These are phyloP conservation scores for Fopius arisanus DNA, from an alignment of 1,140 invertebrate genomes.

Conservation along the genomic window DNA sequence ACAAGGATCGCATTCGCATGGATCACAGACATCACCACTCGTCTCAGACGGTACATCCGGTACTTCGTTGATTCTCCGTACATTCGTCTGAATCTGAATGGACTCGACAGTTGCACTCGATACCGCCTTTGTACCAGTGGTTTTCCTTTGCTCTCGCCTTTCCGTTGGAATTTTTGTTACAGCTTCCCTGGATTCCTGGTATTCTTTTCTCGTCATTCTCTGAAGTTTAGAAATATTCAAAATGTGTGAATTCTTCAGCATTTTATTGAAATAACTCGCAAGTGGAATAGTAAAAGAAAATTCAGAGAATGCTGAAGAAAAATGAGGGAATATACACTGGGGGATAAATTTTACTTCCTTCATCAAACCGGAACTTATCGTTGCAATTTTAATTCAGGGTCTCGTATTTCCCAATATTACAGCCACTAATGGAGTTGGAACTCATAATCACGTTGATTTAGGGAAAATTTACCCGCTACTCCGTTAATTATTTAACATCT, in stretches of 20 bases:
- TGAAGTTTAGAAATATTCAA: background rate
- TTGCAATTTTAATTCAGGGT: too few relatives aligned
- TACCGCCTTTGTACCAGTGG: background rate
- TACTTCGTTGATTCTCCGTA: background rate
- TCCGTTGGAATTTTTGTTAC: background rate
- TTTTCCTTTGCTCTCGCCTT: background rate
- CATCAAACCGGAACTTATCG: background rate
- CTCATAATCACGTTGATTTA: too few relatives aligned
- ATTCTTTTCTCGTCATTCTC: constrained; percentile 7
- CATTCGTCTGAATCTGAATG: background rate
- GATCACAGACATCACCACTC: background rate
- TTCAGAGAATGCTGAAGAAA: background rate
- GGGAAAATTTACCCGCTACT: too few relatives aligned
- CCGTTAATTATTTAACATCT: too few relatives aligned
- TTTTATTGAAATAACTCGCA: background rate
- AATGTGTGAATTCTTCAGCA: background rate
- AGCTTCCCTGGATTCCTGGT: background rate
- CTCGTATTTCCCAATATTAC: too few relatives aligned
- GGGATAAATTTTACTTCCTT: background rate
- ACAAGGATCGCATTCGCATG: background rate
- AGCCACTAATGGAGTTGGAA: too few relatives aligned
- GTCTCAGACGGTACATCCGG: background rate
- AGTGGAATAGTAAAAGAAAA: background rate
- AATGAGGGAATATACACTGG: background rate
- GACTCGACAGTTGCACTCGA: background rate